Evolutionary conservation across 2,888 invertebrate species (phyloP).

Genomic region (Melanchra persicariae): DNA sequence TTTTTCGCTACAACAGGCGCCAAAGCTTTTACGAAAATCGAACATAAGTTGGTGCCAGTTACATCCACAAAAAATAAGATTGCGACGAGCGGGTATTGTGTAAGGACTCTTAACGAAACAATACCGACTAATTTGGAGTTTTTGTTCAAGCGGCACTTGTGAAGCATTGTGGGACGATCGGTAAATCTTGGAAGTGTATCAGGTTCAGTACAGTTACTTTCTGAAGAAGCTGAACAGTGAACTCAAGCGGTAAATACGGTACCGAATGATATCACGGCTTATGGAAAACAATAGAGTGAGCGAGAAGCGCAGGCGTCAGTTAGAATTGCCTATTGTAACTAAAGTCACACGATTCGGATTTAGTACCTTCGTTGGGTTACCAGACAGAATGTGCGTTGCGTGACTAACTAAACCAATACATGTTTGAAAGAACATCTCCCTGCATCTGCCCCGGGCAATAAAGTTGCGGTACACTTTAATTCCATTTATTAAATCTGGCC

Average conservation of each 20-base stretch:
- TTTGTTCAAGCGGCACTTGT: conserved; percentile 71
- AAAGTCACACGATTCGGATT: conserved; percentile 40
- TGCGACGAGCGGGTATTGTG: conserved; percentile 81
- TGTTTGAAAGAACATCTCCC: conserved; percentile 31
- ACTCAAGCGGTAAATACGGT: conserved; percentile 56
- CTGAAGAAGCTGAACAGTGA: conserved; percentile 55
- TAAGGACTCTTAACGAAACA: conserved; percentile 82
- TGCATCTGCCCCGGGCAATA: conserved; percentile 59
- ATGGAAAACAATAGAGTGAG: conserved; percentile 53
- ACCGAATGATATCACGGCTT: conserved; percentile 35
- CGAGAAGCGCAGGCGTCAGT: conserved; percentile 26
- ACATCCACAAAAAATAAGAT: conserved; percentile 79
- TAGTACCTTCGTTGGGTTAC: background rate
- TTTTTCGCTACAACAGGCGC: conserved; percentile 85
- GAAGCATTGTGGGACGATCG: conserved; percentile 57
- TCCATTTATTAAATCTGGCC: conserved; percentile 71
- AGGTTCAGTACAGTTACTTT: conserved; percentile 75
- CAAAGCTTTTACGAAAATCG: conserved; percentile 85
- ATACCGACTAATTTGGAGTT: conserved; percentile 80
- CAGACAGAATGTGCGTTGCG: conserved; percentile 27
- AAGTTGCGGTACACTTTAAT: conserved; percentile 65
- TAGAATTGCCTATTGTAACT: conserved; percentile 47
- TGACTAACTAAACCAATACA: conserved; percentile 36
- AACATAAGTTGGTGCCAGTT: conserved; percentile 69
- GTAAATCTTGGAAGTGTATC: conserved; percentile 64